These are phyloP conservation scores for Caenorhabditis sinica DNA, from an alignment of 2,888 invertebrate species.

Conservation along the genomic window DNA sequence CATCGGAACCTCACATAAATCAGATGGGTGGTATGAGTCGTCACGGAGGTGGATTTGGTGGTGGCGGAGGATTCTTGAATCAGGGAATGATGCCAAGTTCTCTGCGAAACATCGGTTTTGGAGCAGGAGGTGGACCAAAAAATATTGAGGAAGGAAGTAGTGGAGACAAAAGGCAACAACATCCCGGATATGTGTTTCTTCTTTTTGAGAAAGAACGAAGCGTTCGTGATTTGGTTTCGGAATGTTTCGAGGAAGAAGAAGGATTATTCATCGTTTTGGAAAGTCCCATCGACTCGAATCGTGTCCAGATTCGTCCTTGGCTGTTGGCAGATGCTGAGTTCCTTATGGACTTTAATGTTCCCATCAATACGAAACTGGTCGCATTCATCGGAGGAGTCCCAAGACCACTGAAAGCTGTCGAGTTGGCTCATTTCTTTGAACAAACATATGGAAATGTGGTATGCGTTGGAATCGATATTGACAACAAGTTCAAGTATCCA, in stretches of 20 bases:
- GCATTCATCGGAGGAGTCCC: conserved; percentile 99
- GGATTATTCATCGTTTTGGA: conserved; percentile 89
- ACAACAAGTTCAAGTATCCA: conserved; percentile 98
- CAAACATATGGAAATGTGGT: conserved; percentile 98
- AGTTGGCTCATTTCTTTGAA: conserved; percentile 99
- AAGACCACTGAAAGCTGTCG: conserved; percentile 97
- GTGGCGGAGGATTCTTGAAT: conserved; percentile 20
- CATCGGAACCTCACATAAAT: not conserved
- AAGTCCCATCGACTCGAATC: conserved; percentile 38
- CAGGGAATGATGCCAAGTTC: conserved; percentile 5
- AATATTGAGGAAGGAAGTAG: conserved; percentile 17
- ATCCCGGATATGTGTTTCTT: conserved; percentile 86
- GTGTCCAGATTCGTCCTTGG: conserved; percentile 81
- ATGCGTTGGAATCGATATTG: conserved; percentile 99
- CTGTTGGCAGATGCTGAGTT: conserved; percentile 79
- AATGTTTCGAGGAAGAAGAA: conserved; percentile 97
- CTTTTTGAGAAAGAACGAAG: conserved; percentile 94
- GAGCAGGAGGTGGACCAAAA: not conserved
- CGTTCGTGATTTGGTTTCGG: conserved; percentile 96
- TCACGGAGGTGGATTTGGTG: not conserved
- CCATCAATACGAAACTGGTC: conserved; percentile 96
- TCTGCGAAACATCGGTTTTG: conserved; percentile 15
- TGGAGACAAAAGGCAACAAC: conserved; percentile 54
- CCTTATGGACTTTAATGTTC: conserved; percentile 92
- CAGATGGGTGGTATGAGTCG: conserved; percentile 1